Percentiles rank a stretch among this genome's conserved stretches.
Conservation (phyloP, 2,888 invertebrate species). For the Acrobasis consociella region DNA sequence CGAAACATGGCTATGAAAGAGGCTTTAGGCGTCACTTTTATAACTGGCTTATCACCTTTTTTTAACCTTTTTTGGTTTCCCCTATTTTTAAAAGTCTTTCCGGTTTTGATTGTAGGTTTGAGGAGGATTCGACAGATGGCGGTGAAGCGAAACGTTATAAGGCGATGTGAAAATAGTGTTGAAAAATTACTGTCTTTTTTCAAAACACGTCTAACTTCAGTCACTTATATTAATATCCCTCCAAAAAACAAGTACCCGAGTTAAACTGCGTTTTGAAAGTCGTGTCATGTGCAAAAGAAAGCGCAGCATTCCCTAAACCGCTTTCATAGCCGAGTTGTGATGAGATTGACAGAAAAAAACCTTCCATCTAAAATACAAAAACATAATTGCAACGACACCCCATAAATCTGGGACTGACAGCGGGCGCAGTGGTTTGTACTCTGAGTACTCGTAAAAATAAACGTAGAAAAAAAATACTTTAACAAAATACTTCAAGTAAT, state of each 20-base stretch:
- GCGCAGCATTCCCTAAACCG: not conserved
- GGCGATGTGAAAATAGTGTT: too few species aligned
- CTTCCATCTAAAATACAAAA: not conserved
- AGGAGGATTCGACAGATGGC: too few species aligned
- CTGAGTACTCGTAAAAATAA: slow-evolving; percentile 39
- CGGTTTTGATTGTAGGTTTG: too few species aligned
- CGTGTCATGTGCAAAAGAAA: not conserved
- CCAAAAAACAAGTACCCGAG: too few species aligned
- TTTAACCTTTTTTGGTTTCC: not conserved
- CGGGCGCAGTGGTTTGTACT: slow-evolving; percentile 40
- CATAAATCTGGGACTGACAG: not conserved
- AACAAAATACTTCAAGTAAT: slow-evolving; percentile 29
- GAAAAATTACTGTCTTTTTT: too few species aligned
- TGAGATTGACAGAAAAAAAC: slow-evolving; percentile 1
- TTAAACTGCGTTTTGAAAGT: too few species aligned
- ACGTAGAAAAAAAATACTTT: slow-evolving; percentile 28
- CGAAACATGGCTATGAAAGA: not conserved
- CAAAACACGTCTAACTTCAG: too few species aligned
- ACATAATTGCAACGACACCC: slow-evolving; percentile 10
- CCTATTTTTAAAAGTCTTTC: not conserved
- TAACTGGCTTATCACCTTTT: not conserved
- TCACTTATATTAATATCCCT: too few species aligned
- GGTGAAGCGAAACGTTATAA: too few species aligned
- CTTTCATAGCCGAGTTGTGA: not conserved
- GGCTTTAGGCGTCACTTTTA: not conserved